These are phyloP conservation scores for Leistus spinibarbis DNA, from an alignment of 2,888 invertebrate species.

Conservation along the genomic window DNA sequence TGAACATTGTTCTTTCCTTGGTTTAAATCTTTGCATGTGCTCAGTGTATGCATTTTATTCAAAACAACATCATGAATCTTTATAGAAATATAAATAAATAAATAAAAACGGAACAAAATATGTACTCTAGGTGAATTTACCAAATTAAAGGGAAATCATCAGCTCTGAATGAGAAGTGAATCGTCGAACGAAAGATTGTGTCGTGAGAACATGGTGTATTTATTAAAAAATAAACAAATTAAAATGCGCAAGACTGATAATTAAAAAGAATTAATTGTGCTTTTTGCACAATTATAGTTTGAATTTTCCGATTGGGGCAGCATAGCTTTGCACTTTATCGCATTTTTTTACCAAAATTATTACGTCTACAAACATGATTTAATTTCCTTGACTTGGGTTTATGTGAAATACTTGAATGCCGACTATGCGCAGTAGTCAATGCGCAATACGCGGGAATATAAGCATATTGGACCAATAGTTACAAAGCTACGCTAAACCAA, in stretches of 20 bases:
- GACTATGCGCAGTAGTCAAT: too few relatives aligned
- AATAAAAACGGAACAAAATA: neutral
- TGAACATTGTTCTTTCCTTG: neutral
- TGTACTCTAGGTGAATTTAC: slow-evolving; percentile 33
- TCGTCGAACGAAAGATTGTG: slow-evolving; percentile 19
- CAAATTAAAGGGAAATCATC: slow-evolving; percentile 9
- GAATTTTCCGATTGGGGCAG: slow-evolving; percentile 40
- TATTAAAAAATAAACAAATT: slow-evolving; percentile 43
- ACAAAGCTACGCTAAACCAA: neutral
- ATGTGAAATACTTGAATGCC: too few relatives aligned
- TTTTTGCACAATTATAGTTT: neutral
- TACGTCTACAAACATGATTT: too few relatives aligned
- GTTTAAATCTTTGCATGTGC: neutral
- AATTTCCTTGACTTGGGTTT: too few relatives aligned
- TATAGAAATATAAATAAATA: neutral
- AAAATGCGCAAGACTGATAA: slow-evolving; percentile 50
- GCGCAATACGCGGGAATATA: too few relatives aligned
- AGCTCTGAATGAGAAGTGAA: neutral
- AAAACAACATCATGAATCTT: too few relatives aligned
- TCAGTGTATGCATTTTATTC: neutral
- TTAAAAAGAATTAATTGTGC: neutral
- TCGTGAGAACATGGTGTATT: slow-evolving; percentile 8
- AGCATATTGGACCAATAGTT: neutral
- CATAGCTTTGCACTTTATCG: slow-evolving; percentile 34
- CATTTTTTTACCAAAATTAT: too few relatives aligned